phyloP scores from a whole-genome alignment of 2,797 vertebrate species.

The Centroberyx gerrardi region DNA sequence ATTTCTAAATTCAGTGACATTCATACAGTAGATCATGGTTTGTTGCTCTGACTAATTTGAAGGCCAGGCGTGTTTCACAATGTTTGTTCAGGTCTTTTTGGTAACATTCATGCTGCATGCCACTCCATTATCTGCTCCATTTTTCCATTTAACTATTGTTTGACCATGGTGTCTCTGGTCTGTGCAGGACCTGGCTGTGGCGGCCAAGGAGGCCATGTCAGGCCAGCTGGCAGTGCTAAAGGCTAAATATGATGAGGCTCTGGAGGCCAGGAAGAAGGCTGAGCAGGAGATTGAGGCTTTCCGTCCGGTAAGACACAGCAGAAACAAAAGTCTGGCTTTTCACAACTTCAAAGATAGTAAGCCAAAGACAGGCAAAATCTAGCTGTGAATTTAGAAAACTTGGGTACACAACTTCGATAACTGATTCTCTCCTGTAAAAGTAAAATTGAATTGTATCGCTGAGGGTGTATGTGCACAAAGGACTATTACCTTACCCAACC shows the following conservation, averaged over 20 bases:
- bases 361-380: no score
- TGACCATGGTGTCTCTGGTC: conserved; percentile 10
- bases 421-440: not conserved
- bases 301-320: conserved; percentile 80
- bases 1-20: no score
- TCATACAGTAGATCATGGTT: not conserved
- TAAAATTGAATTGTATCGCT: not conserved
- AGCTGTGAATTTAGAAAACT: not conserved
- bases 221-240: conserved; percentile 83
- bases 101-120: not conserved
- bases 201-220: conserved; percentile 78
- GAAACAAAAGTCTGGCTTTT: not conserved
- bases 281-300: conserved; percentile 84
- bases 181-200: conserved; percentile 80
- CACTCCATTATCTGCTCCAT: not conserved
- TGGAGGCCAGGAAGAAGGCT: conserved; percentile 82
- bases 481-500: not conserved
- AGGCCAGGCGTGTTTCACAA: not conserved
- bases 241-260: conserved; percentile 80
- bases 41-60: not conserved
- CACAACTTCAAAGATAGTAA: not conserved
- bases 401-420: not conserved
- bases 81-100: not conserved
- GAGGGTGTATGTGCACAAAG: not conserved
- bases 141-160: conserved; percentile 11